phyloP scores from a whole-genome alignment of 1,140 invertebrate species.

The Telenomus remus region DNA sequence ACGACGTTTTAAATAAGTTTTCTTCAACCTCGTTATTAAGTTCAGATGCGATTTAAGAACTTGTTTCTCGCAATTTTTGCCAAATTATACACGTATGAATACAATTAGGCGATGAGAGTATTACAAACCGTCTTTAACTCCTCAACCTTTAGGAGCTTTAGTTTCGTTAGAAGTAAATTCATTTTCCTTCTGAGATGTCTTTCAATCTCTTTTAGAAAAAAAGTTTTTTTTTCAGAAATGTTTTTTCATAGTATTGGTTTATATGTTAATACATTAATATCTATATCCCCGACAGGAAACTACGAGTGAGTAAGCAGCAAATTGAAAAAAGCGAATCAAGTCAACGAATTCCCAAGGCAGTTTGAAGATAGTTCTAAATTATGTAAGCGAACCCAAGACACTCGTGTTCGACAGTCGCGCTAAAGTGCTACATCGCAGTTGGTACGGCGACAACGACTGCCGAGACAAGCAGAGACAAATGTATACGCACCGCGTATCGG shows the following conservation, averaged over 20 bases:
- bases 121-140: conserved; percentile 12
- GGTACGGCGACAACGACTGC: conserved; percentile 36
- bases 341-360: conserved; percentile 35
- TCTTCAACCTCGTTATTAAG: conserved; percentile 55
- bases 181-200: too few relatives aligned
- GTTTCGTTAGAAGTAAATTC: too few relatives aligned
- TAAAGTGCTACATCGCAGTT: conserved; percentile 55
- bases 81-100: conserved; percentile 1
- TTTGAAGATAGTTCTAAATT: conserved; percentile 27
- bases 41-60: conserved; percentile 44
- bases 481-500: conserved; percentile 50
- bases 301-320: background rate
- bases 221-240: too few relatives aligned
- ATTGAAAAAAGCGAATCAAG: conserved; percentile 26
- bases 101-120: conserved; percentile 19
- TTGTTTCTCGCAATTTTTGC: conserved; percentile 14
- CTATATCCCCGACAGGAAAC: background rate
- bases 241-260: too few relatives aligned
- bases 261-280: too few relatives aligned
- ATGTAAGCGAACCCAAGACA: conserved; percentile 55
- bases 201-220: too few relatives aligned
- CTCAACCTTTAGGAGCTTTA: too few relatives aligned
- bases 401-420: conserved; percentile 53
- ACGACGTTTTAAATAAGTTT: conserved; percentile 52
- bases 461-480: conserved; percentile 56